A percentile compares a stretch with the other conserved stretches of the same genome.
Evolutionary conservation across 2,113 vertebrate species (phyloP).

Genomic region (Anas platyrhynchos): DNA sequence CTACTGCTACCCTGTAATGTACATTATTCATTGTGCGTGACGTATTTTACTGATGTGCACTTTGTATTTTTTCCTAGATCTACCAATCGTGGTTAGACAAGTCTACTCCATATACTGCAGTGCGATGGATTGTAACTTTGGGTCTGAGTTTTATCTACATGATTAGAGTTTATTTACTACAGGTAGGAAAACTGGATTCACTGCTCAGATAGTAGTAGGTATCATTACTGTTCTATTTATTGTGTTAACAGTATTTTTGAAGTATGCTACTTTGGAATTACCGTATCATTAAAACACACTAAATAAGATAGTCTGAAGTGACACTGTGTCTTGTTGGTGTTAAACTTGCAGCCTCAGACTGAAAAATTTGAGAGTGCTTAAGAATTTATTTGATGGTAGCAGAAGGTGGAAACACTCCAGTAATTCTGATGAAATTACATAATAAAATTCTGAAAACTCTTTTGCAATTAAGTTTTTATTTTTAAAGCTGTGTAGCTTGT

Average conservation of each 20-base stretch:
- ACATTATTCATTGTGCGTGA: not conserved
- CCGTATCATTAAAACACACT: fast-evolving
- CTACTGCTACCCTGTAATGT: not conserved
- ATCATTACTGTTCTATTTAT: not conserved
- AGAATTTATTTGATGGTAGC: not conserved
- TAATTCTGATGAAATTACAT: not conserved
- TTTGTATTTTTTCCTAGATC: constrained; percentile 75
- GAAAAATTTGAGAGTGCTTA: not conserved
- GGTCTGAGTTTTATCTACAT: constrained; percentile 93
- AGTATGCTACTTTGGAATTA: not conserved
- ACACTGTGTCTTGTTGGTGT: not conserved
- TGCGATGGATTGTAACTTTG: constrained; percentile 91
- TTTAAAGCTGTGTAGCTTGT: not conserved
- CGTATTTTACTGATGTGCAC: not conserved
- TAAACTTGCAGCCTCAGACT: not conserved
- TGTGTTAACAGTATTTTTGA: not conserved
- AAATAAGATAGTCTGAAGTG: not conserved
- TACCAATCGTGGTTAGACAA: constrained; percentile 99
- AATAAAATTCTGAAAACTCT: not conserved
- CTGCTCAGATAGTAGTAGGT: not conserved
- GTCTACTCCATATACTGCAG: constrained; percentile 91
- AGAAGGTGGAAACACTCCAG: not conserved
- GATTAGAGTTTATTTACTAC: constrained; percentile 98
- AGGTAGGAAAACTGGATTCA: constrained; percentile 77
- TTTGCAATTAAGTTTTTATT: not conserved